Conservation (phyloP, 2,888 invertebrate species). For the Eudasyphora cyanicolor region DNA sequence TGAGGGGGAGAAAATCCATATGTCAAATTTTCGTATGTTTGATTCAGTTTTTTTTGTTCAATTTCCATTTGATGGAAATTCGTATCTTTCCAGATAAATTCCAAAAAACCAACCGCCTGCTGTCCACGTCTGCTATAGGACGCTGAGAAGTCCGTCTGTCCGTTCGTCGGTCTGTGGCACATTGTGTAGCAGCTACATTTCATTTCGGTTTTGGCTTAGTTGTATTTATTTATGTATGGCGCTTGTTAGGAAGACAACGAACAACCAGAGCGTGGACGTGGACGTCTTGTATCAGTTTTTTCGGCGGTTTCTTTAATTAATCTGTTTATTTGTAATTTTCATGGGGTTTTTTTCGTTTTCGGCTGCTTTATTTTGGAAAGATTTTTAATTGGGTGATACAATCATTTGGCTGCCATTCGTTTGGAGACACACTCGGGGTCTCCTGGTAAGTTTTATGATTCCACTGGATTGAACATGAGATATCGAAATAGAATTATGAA, state of each 20-base stretch:
- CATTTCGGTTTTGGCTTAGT: too few relatives aligned
- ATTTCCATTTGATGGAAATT: not conserved
- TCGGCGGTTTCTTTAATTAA: conserved; percentile 16
- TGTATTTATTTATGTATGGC: conserved; percentile 39
- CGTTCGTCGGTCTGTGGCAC: not conserved
- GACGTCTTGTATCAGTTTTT: not conserved
- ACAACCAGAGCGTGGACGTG: not conserved
- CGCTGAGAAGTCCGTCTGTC: not conserved
- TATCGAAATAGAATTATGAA: conserved; percentile 20
- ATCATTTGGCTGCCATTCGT: conserved; percentile 13
- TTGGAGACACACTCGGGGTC: not conserved
- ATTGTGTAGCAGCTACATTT: conserved; percentile 10
- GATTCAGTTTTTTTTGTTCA: not conserved
- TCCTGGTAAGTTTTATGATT: not conserved
- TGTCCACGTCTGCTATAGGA: not conserved
- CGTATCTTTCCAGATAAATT: not conserved
- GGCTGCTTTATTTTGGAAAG: not conserved
- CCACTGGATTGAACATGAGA: conserved; percentile 5
- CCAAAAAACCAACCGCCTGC: not conserved
- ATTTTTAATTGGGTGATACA: conserved; percentile 40
- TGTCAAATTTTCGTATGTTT: not conserved
- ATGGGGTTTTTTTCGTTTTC: not conserved
- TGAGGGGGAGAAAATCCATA: not conserved
- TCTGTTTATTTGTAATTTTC: conserved; percentile 31
- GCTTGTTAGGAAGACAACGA: conserved; percentile 27